These are phyloP conservation scores for Galago senegalensis DNA, from an alignment of 2,797 vertebrate genomes.

Conservation along the genomic window DNA sequence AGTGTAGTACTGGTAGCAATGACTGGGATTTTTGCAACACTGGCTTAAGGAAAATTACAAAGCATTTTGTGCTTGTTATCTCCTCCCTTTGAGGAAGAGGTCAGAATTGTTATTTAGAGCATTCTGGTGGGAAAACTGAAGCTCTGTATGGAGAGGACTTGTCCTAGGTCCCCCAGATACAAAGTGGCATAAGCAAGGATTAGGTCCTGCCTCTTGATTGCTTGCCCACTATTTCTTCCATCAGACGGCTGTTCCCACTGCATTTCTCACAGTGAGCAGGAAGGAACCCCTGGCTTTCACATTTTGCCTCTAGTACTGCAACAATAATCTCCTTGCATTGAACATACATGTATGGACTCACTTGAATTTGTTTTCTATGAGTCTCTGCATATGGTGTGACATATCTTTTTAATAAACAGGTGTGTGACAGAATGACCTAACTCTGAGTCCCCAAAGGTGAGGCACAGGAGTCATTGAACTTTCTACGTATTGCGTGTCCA, in stretches of 20 bases:
- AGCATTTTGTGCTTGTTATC: conserved; percentile 12
- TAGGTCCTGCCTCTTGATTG: neutral
- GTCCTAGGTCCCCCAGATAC: neutral
- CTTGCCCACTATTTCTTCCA: neutral
- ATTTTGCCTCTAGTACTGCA: neutral
- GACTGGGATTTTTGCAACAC: neutral
- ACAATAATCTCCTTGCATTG: neutral
- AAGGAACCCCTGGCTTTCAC: neutral
- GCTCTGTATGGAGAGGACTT: neutral
- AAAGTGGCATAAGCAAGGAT: neutral
- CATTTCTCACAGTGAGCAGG: neutral
- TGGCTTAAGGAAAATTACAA: conserved; percentile 29
- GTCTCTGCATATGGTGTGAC: neutral
- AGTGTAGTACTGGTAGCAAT: neutral
- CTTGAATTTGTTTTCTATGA: neutral
- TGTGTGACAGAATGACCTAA: neutral
- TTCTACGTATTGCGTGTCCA: neutral
- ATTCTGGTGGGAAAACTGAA: neutral
- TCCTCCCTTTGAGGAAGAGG: conserved; percentile 31
- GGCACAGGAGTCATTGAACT: neutral
- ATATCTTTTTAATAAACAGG: neutral
- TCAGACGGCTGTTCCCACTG: neutral
- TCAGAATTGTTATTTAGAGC: conserved; percentile 24
- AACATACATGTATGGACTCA: neutral
- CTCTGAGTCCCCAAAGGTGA: neutral